phyloP scores from a whole-genome alignment of 2,113 vertebrate genomes.

The Sorex fumeus region DNA sequence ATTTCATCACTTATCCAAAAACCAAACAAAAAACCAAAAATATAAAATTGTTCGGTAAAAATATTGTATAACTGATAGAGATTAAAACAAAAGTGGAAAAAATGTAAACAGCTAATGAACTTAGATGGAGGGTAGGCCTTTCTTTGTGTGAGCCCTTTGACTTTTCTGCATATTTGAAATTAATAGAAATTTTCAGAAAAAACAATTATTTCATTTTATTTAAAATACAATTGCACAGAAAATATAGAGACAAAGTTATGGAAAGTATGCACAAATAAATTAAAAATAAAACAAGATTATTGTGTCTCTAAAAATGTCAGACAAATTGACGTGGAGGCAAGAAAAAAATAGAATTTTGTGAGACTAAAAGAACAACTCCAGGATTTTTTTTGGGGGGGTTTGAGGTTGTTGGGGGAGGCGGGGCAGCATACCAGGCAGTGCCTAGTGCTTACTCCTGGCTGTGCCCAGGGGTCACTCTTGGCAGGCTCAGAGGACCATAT shows the following conservation, averaged over 20 bases:
- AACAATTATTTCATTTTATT: background rate
- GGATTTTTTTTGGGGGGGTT: no score
- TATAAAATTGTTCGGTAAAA: background rate
- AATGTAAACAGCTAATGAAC: background rate
- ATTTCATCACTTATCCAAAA: conserved; percentile 87
- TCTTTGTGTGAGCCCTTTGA: background rate
- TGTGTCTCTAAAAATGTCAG: background rate
- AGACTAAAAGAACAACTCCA: no score
- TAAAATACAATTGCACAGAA: conserved; percentile 17
- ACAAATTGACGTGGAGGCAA: background rate
- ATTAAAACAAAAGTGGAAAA: background rate
- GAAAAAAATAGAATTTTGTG: background rate
- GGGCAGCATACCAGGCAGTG: no score
- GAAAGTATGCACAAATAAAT: background rate
- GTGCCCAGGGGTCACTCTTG: no score
- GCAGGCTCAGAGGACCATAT: no score
- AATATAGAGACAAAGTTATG: background rate
- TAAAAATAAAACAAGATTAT: background rate
- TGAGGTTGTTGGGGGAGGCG: no score
- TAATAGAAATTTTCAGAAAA: conserved; percentile 14
- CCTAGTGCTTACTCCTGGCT: no score
- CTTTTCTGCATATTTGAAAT: conserved; percentile 5
- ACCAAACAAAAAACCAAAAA: no score
- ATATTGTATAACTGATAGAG: background rate
- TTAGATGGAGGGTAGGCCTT: background rate